Percentiles rank a stretch among this genome's conserved stretches.
Conservation (phyloP, 2,797 vertebrate species). For the Hipposideros larvatus region DNA sequence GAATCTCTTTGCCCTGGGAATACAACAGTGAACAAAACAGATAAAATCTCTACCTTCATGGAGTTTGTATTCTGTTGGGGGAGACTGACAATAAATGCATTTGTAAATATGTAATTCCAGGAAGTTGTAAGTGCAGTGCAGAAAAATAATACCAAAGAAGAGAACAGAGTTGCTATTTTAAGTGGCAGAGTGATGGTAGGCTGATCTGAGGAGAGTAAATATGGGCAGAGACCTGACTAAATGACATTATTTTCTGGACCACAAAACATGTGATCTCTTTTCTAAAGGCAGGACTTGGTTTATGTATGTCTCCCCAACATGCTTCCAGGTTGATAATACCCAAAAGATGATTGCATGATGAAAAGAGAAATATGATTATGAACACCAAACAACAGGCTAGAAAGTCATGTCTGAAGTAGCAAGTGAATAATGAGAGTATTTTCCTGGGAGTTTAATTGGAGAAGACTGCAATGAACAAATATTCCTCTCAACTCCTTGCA, state of each 20-base stretch:
- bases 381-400: background rate
- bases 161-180: background rate
- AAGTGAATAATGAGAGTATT: background rate
- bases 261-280: constrained; percentile 13
- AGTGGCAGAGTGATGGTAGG: background rate
- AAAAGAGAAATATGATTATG: constrained; percentile 13
- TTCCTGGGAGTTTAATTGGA: background rate
- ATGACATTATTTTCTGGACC: background rate
- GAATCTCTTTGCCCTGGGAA: background rate
- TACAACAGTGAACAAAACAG: background rate
- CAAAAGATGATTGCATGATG: background rate
- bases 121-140: background rate
- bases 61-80: constrained; percentile 20
- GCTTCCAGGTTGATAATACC: background rate
- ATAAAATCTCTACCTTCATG: background rate
- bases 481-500: background rate
- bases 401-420: constrained; percentile 32
- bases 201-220: background rate
- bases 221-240: background rate
- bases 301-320: background rate
- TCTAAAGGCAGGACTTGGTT: background rate
- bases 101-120: background rate
- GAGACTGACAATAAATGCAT: background rate
- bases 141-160: background rate
- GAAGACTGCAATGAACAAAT: background rate